These are phyloP conservation scores for Nothura maculosa DNA, from an alignment of 2,797 vertebrate species.

Conservation along the genomic window DNA sequence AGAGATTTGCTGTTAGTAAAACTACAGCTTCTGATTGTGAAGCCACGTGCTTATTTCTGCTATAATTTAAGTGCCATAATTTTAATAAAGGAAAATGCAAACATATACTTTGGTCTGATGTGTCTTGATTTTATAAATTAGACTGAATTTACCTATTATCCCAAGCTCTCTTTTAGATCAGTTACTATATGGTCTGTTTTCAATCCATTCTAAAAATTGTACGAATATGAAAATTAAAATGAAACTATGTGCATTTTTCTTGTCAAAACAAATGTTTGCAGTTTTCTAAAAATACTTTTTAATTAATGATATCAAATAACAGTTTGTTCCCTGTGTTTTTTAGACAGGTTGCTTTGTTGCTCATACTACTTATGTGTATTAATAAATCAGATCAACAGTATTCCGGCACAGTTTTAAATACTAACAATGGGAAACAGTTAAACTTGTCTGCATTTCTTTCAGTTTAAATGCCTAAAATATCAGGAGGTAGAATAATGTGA, in stretches of 20 bases:
- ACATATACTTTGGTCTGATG: slow-evolving; percentile 71
- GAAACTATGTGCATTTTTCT: not conserved
- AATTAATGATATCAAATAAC: slow-evolving; percentile 31
- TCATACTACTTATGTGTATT: not conserved
- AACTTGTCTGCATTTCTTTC: not conserved
- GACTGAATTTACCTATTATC: slow-evolving; percentile 31
- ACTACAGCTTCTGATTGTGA: slow-evolving; percentile 71
- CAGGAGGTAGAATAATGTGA: not conserved
- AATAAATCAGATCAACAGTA: not conserved
- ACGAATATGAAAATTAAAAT: not conserved
- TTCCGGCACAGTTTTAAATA: not conserved
- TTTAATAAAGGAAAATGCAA: slow-evolving; percentile 86
- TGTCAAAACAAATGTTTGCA: slow-evolving; percentile 30
- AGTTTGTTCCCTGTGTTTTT: not conserved
- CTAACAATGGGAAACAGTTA: not conserved
- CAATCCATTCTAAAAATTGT: not conserved
- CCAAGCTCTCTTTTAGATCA: slow-evolving; percentile 52
- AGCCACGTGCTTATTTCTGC: slow-evolving; percentile 80
- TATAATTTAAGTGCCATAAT: slow-evolving; percentile 86
- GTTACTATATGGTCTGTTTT: not conserved
- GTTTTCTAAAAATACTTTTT: slow-evolving; percentile 29
- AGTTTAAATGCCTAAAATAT: not conserved
- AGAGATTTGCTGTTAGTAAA: slow-evolving; percentile 56
- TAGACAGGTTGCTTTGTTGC: not conserved
- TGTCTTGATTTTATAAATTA: slow-evolving; percentile 63